Percentiles rank a stretch among this genome's conserved stretches.
These are phyloP conservation scores for Camptogramma bilineatum DNA, from an alignment of 2,888 invertebrate genomes.

Conservation along the genomic window DNA sequence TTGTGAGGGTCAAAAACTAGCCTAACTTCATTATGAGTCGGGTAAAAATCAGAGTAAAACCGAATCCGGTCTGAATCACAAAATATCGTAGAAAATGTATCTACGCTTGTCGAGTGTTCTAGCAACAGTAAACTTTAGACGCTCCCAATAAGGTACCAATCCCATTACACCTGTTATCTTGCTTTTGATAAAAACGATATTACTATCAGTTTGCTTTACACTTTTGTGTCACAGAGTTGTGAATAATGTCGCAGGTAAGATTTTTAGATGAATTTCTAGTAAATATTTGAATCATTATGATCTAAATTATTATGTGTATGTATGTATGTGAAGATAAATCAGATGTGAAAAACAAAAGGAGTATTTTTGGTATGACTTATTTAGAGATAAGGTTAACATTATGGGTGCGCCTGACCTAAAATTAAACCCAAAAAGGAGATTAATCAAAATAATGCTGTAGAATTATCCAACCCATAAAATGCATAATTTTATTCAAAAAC, in stretches of 20 bases:
- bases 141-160: not conserved
- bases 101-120: not conserved
- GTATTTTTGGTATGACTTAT: too few relatives aligned
- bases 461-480: too few relatives aligned
- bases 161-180: slow-evolving; percentile 13
- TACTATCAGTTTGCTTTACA: slow-evolving; percentile 26
- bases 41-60: not conserved
- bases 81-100: too few relatives aligned
- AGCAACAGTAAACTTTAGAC: slow-evolving; percentile 16
- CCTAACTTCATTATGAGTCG: too few relatives aligned
- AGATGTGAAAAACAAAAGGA: not conserved
- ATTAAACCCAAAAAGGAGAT: too few relatives aligned
- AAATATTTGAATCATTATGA: not conserved
- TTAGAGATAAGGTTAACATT: too few relatives aligned
- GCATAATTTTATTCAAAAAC: too few relatives aligned
- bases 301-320: too few relatives aligned
- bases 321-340: not conserved
- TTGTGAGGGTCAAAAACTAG: too few relatives aligned
- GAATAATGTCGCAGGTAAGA: slow-evolving; percentile 41
- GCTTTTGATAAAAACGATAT: slow-evolving; percentile 30
- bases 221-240: slow-evolving; percentile 18
- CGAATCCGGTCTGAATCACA: not conserved
- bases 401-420: too few relatives aligned
- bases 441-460: too few relatives aligned
- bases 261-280: not conserved